These are phyloP conservation scores for Stercorarius parasiticus DNA, from an alignment of 2,113 vertebrate species.

Conservation along the genomic window DNA sequence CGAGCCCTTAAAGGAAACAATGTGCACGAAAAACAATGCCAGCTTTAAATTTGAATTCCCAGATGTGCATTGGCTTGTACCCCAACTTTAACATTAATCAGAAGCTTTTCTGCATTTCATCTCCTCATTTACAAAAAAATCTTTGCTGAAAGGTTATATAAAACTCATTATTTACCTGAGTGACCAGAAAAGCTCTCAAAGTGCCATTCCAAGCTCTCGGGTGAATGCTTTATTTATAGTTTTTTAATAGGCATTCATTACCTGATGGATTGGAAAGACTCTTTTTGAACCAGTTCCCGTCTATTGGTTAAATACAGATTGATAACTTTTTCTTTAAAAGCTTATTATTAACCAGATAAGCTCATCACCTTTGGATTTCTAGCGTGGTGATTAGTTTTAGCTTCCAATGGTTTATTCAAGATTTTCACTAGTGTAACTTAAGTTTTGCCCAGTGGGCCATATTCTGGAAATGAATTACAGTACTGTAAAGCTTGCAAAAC, in stretches of 20 bases:
- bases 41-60: constrained; percentile 22
- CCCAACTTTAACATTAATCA: constrained; percentile 56
- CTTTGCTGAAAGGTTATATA: constrained; percentile 61
- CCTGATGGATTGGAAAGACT: constrained; percentile 48
- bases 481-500: neutral
- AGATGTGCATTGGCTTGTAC: neutral
- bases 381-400: constrained; percentile 29
- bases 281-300: constrained; percentile 18
- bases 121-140: constrained; percentile 60
- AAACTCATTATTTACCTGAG: constrained; percentile 69
- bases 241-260: constrained; percentile 65
- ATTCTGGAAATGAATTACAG: constrained; percentile 17
- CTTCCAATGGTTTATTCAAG: constrained; percentile 32
- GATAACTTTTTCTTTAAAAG: constrained; percentile 49
- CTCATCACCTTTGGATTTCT: constrained; percentile 29
- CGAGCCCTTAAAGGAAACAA: neutral
- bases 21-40: neutral
- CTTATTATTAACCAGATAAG: constrained; percentile 17
- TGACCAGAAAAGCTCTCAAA: constrained; percentile 65
- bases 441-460: constrained; percentile 8
- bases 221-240: constrained; percentile 68
- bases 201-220: constrained; percentile 55
- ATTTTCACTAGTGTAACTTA: neutral
- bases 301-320: constrained; percentile 28
- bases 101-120: constrained; percentile 43